These are phyloP conservation scores for Trichoplusia ni DNA, from an alignment of 1,140 invertebrate species.

Conservation along the genomic window DNA sequence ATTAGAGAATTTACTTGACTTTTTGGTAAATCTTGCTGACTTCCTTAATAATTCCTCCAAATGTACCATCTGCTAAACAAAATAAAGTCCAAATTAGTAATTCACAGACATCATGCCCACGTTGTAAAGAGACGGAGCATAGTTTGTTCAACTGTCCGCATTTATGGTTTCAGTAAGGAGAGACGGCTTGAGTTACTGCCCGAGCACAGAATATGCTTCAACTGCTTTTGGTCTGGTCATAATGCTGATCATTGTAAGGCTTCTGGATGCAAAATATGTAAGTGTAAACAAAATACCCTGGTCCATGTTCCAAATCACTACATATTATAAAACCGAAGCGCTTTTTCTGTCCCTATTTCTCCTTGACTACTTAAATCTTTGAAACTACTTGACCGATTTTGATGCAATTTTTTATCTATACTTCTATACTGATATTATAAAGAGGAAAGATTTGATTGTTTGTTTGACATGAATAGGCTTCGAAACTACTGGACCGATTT, in stretches of 20 bases:
- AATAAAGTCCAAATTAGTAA: no score
- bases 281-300: conserved; percentile 10
- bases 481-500: conserved; percentile 29
- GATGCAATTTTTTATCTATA: no score
- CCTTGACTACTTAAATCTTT: no score
- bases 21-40: background rate
- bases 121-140: conserved; percentile 41
- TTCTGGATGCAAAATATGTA: conserved; percentile 37
- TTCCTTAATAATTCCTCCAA: background rate
- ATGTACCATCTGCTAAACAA: background rate
- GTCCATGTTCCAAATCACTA: no score
- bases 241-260: conserved; percentile 44
- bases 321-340: no score
- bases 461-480: no score
- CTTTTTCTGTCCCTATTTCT: no score
- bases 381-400: no score
- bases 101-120: no score
- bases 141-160: conserved; percentile 36
- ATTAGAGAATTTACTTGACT: background rate
- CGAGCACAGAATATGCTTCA: conserved; percentile 41
- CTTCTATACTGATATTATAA: no score
- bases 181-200: conserved; percentile 36
- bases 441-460: no score
- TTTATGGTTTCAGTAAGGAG: conserved; percentile 37
- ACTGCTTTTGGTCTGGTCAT: conserved; percentile 42